Base-by-base conservation (phyloP, 2,888 invertebrate species). In the Cremastobaeus sp. region DNA sequence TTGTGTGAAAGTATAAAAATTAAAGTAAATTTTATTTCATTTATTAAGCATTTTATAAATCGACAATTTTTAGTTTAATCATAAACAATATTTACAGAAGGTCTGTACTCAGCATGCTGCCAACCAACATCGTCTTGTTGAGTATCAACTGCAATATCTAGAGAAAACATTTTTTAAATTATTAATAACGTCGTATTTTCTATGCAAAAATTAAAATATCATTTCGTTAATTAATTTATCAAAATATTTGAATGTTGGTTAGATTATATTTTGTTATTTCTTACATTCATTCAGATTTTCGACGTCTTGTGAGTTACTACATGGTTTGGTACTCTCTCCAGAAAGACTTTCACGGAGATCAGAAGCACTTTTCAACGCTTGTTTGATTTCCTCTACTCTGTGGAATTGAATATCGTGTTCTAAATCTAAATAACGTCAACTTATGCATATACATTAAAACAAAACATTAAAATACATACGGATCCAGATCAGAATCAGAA, bases 41-140 rank as follows among this genome's bases (percentile, higher is more conserved):
- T 4, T 8, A 12, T 35, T 35, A 2, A 35, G 14, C 3, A 14
- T 35, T 9, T 3, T 12, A 14, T 35, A 35, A 30, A 35, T 3
- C 4, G 8, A 9, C 8, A 35, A 35, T 35, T 35, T 12, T 35
- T 3, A 14, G 14, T 3, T 25, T 25, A 25, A 5, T 25, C 3
- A 32, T 3, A 32, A 32, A 6, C 3, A 11, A 32, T 32, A 25
- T 41, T 57, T 71, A 62, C 64, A 59, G 47, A 18, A 12, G 14
- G 62, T 28, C 12, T 15, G 34, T 57, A 43, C 54, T 70, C 73
- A 5, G 68, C 74, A 66, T 92, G 93, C 80, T 93, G 93, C 94
- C 94, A 94, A 0, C 92, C 93, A 0, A 94, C 91, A 0, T 91
- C 92, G 83, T 92, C 92, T 0, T 91, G 90, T 79, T 94, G 92